Evolutionary conservation across 2,888 invertebrate species (phyloP).

Genomic region (Eustalomyia histrio): DNA sequence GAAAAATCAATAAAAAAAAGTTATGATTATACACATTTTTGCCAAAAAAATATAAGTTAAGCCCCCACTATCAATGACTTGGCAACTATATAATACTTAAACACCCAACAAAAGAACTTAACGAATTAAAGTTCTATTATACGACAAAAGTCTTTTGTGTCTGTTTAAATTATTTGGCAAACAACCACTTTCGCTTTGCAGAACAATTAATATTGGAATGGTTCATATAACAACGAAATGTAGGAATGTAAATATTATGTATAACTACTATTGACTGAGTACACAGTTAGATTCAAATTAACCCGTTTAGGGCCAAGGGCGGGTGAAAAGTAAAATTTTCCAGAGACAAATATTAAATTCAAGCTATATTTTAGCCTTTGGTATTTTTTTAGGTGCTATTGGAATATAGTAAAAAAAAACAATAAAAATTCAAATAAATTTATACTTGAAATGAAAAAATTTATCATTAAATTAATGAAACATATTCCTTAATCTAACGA

Average conservation of each 20-base stretch:
- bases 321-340: no score
- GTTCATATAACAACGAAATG: background rate
- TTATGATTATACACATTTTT: background rate
- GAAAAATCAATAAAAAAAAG: background rate
- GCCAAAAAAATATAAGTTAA: slow-evolving; percentile 39
- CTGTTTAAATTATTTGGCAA: background rate
- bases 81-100: slow-evolving; percentile 30
- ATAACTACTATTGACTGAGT: background rate
- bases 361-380: no score
- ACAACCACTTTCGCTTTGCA: slow-evolving; percentile 2
- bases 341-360: no score
- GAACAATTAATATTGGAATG: background rate
- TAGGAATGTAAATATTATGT: background rate
- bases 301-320: background rate
- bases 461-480: no score
- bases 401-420: no score
- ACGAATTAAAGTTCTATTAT: slow-evolving; percentile 3
- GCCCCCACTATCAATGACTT: slow-evolving; percentile 31
- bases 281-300: background rate
- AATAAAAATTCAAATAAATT: no score
- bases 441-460: no score
- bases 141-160: background rate
- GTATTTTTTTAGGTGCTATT: no score
- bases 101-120: slow-evolving; percentile 14
- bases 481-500: no score